Conservation (phyloP, 2,888 invertebrate species). For the Phlogophora meticulosa region DNA sequence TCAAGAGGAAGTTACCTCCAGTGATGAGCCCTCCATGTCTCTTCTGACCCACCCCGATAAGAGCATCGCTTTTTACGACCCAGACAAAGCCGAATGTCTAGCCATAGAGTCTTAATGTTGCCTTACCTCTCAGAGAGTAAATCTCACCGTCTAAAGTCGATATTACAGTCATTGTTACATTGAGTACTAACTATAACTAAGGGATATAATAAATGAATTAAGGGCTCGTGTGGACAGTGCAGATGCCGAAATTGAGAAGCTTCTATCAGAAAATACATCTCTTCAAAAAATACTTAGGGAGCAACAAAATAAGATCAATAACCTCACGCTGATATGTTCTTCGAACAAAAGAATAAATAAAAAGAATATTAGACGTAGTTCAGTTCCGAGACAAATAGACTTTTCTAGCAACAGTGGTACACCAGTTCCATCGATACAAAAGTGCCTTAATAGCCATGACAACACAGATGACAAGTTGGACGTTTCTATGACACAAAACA, state of each 20-base stretch:
- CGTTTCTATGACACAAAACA: not conserved
- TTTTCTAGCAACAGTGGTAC: slow-evolving; percentile 2
- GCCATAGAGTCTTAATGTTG: no score
- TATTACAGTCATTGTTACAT: no score
- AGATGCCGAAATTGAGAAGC: slow-evolving; percentile 5
- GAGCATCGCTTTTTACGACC: no score
- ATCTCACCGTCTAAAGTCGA: no score
- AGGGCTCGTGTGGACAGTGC: not conserved
- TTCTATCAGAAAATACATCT: slow-evolving; percentile 1
- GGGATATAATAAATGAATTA: not conserved
- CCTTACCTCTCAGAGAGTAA: no score
- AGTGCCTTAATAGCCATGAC: not conserved
- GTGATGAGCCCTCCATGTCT: no score
- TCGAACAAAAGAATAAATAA: not conserved
- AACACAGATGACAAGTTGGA: not conserved
- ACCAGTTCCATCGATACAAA: not conserved
- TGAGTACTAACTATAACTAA: no score
- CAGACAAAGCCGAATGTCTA: no score
- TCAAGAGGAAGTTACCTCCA: no score
- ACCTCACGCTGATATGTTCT: not conserved
- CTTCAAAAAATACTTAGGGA: not conserved
- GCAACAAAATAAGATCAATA: not conserved
- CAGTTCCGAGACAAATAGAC: no score
- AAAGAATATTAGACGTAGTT: slow-evolving; percentile 3
- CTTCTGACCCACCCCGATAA: no score